Base-by-base conservation (phyloP, 2,888 invertebrate species). In the Callimorpha dominula region DNA sequence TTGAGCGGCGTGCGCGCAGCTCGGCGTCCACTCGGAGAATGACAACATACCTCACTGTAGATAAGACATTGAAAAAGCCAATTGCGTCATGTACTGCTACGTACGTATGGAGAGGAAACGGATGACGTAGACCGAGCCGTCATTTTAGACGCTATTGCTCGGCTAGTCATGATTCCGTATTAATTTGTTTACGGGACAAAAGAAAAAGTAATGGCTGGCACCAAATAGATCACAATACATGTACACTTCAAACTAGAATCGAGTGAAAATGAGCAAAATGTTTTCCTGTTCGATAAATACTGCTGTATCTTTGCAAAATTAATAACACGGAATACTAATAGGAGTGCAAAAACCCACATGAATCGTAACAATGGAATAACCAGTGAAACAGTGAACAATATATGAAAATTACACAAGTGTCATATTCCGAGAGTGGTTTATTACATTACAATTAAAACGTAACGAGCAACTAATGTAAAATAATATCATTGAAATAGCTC, bases 11-110 rank as follows among this genome's bases (percentile, higher is more conserved):
- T 93, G 93, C 89, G 94, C 95, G 93, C 95, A 94, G 87, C 93
- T 88, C 92, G 87, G 85, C 91, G 92, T 85, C 87, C 93, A 90
- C 94, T 92, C 92, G 91, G 84, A 92, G 94, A 95, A 92, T 95
- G 95, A 95, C 95, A 94, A 93, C 94, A 94, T 91, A 92, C 93
- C 91, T 92, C 93, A 88, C 90, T 89, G 93, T 92, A 94, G 95
- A 95, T 95, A 95, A 95, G 95, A 95, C 95, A 95, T 95, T 95
- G 95, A 95, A 95, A 95, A 95, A 94, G 93, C 94, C 94, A 94
- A 94, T 95, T 95, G 95, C 95, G 95, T 95, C 95, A 95, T 93
- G 92, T 93, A 92, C 94, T 88, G 90, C 95, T 93, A 94, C 95
- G 93, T 94, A 95, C 94, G 92, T 89, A 91, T 89, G 85, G 92